Percentiles rank a stretch among this genome's conserved stretches.
Evolutionary conservation across 2,113 vertebrate species (phyloP).

Genomic region (Menidia beryllina): DNA sequence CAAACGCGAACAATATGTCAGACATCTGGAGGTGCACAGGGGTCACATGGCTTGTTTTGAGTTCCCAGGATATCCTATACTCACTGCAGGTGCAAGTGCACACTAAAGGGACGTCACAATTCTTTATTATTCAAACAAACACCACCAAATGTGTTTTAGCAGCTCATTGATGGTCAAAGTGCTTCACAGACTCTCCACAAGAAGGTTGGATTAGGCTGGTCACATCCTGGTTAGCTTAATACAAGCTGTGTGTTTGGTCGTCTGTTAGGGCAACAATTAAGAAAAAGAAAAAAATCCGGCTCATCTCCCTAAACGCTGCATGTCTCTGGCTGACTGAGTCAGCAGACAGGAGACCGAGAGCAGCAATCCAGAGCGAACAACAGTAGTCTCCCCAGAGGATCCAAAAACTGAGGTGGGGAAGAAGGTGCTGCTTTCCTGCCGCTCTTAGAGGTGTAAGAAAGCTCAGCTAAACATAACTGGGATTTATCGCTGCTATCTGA

Average conservation of each 20-base stretch:
- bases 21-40: slow-evolving; percentile 53
- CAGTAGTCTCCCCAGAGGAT: slow-evolving; percentile 42
- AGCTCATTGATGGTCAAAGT: not conserved
- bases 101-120: not conserved
- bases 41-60: slow-evolving; percentile 76
- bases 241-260: slow-evolving; percentile 34
- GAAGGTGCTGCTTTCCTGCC: not conserved
- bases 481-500: not conserved
- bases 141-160: slow-evolving; percentile 23
- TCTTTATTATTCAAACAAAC: slow-evolving; percentile 50
- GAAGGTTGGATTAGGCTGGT: slow-evolving; percentile 33
- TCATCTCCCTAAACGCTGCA: slow-evolving; percentile 33
- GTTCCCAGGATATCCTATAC: slow-evolving; percentile 77
- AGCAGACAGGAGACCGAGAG: slow-evolving; percentile 45
- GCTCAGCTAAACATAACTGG: not conserved
- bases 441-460: slow-evolving; percentile 13
- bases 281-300: slow-evolving; percentile 47
- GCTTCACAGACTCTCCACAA: not conserved
- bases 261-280: slow-evolving; percentile 75
- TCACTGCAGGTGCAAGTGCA: slow-evolving; percentile 76
- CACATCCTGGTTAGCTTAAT: no score
- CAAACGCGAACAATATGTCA: slow-evolving; percentile 35
- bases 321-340: slow-evolving; percentile 61
- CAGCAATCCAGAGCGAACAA: slow-evolving; percentile 27
- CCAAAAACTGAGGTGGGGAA: not conserved